These are phyloP conservation scores for Dendrocopos noguchii DNA, from an alignment of 2,113 vertebrate species.

Conservation along the genomic window DNA sequence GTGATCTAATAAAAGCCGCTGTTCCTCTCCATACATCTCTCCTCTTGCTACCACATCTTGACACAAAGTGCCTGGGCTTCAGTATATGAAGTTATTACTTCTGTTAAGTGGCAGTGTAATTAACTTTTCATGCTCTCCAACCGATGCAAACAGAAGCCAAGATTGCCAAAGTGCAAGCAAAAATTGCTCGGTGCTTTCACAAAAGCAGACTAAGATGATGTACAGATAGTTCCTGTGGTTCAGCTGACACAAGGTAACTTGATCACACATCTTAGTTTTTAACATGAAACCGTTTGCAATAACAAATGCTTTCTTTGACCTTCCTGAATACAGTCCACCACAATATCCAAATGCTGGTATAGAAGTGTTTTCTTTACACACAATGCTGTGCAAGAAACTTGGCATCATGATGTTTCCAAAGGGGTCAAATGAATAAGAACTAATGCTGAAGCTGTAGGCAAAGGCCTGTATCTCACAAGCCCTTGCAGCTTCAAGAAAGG, in stretches of 20 bases:
- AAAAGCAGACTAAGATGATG: neutral
- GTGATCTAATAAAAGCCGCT: neutral
- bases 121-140: neutral
- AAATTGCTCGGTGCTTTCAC: neutral
- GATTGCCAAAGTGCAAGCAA: neutral
- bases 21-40: neutral
- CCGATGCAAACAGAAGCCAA: neutral
- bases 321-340: neutral
- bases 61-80: rapidly evolving
- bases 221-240: neutral
- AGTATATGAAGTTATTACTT: neutral
- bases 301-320: neutral
- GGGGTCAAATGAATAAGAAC: neutral
- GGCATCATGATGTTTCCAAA: neutral
- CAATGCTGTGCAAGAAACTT: neutral
- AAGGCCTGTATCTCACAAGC: neutral
- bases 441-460: neutral
- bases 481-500: neutral
- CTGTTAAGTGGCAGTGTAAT: neutral
- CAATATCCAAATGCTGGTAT: neutral
- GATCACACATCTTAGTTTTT: neutral
- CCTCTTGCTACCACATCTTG: neutral
- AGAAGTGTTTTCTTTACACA: neutral
- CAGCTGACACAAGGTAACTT: neutral
- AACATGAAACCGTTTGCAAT: neutral